Conservation (phyloP, 64 coral and sea anemone species). For the Hydrozoanthus tunicans region DNA sequence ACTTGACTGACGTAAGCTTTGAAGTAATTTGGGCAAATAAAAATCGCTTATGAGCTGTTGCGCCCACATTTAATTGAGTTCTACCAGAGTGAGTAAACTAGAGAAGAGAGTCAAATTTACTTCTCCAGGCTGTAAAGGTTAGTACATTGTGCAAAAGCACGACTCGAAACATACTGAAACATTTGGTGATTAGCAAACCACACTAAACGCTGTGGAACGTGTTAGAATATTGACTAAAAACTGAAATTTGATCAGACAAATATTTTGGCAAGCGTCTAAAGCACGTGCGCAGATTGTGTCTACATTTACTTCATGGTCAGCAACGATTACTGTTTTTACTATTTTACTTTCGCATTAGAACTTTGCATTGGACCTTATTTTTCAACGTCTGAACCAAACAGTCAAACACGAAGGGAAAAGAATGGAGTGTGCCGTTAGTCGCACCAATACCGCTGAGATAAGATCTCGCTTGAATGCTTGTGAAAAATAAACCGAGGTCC, state of each 20-base stretch:
- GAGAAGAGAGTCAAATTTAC: background rate
- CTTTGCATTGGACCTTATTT: background rate
- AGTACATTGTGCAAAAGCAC: background rate
- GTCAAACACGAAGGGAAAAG: background rate
- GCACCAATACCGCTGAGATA: background rate
- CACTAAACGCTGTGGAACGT: background rate
- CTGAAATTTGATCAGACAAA: background rate
- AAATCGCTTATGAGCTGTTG: background rate
- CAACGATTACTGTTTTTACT: background rate
- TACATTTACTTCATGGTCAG: background rate
- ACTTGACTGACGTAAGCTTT: background rate
- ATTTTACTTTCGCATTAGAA: too few species aligned
- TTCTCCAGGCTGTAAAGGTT: slow-evolving; percentile 1
- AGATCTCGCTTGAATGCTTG: background rate
- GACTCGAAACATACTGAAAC: background rate
- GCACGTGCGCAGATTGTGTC: slow-evolving; percentile 4
- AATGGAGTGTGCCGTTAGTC: background rate
- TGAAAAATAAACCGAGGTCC: background rate
- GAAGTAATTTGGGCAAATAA: background rate
- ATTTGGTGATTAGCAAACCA: background rate
- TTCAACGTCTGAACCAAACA: too few species aligned
- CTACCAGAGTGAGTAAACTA: background rate
- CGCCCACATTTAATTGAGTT: background rate
- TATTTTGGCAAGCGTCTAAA: too few species aligned
- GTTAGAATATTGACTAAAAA: background rate